A percentile compares a stretch with the other conserved stretches of the same genome.
Evolutionary conservation across 2,888 invertebrate species (phyloP).

Genomic region (Hirtodrosophila duncani): DNA sequence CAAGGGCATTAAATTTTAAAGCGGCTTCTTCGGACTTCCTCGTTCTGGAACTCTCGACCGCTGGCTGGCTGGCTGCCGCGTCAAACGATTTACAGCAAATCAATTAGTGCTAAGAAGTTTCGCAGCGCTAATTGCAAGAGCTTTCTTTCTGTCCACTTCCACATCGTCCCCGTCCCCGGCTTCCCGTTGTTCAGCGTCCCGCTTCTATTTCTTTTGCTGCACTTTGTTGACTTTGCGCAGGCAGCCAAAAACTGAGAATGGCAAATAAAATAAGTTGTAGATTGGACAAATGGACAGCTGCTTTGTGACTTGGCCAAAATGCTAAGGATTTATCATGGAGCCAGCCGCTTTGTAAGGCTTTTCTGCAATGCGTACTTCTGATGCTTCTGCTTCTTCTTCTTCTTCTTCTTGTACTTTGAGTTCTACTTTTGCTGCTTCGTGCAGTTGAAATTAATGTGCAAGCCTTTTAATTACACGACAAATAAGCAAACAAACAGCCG

Average conservation of each 20-base stretch:
- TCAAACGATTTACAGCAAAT: conserved; percentile 66
- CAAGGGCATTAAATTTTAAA: conserved; percentile 57
- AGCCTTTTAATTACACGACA: conserved; percentile 67
- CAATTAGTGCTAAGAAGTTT: conserved; percentile 62
- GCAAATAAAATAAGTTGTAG: conserved; percentile 60
- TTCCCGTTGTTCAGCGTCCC: background rate
- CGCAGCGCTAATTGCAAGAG: conserved; percentile 58
- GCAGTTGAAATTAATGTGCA: conserved; percentile 63
- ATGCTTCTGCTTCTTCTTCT: no score
- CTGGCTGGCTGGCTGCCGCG: conserved; percentile 31
- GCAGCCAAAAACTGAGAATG: conserved; percentile 48
- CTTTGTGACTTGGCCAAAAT: conserved; percentile 42
- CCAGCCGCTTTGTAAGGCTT: conserved; percentile 50
- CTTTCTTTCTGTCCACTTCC: conserved; percentile 17
- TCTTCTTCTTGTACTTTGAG: no score
- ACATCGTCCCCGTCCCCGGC: conserved; percentile 16
- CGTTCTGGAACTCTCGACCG: conserved; percentile 19
- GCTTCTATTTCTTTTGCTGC: conserved; percentile 25
- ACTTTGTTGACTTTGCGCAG: conserved; percentile 60
- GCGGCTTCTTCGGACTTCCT: no score
- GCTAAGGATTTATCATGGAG: conserved; percentile 52
- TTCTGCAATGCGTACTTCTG: conserved; percentile 59
- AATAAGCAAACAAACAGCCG: conserved; percentile 64
- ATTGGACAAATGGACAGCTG: conserved; percentile 34
- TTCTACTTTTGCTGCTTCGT: no score